A percentile compares a stretch with the other conserved stretches of the same genome.
phyloP scores from a whole-genome alignment of 2,888 invertebrate species.

The Leucophenga montana region DNA sequence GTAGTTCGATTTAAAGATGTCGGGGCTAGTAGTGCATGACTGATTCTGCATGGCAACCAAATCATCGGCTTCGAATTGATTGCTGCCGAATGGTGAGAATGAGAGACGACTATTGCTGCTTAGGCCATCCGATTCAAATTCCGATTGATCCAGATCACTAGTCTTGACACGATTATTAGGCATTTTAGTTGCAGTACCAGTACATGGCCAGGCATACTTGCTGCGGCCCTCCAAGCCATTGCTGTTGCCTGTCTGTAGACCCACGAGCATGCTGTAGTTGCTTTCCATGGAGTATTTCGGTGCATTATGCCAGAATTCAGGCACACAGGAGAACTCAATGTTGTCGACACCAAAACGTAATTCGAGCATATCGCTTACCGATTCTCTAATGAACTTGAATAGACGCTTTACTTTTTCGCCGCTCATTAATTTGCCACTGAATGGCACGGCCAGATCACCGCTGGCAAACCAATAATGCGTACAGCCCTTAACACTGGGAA shows the following conservation, averaged over 20 bases:
- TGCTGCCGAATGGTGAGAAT: slow-evolving; percentile 53
- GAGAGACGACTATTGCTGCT: slow-evolving; percentile 52
- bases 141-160: slow-evolving; percentile 64
- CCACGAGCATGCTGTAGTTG: slow-evolving; percentile 67
- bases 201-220: slow-evolving; percentile 65
- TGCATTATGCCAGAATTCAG: slow-evolving; percentile 54
- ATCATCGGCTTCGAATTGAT: slow-evolving; percentile 25
- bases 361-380: slow-evolving; percentile 38
- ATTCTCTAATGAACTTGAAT: slow-evolving; percentile 58
- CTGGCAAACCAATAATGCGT: slow-evolving; percentile 71
- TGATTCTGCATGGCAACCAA: neutral
- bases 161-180: slow-evolving; percentile 58
- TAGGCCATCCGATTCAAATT: slow-evolving; percentile 58
- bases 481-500: slow-evolving; percentile 49
- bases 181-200: slow-evolving; percentile 32
- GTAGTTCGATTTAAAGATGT: slow-evolving; percentile 59
- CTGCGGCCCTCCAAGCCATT: slow-evolving; percentile 62
- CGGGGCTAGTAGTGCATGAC: slow-evolving; percentile 36
- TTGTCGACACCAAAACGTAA: slow-evolving; percentile 67
- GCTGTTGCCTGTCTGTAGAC: slow-evolving; percentile 61
- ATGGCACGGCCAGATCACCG: slow-evolving; percentile 65
- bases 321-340: slow-evolving; percentile 63
- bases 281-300: slow-evolving; percentile 66
- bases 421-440: slow-evolving; percentile 60
- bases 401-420: slow-evolving; percentile 59